A percentile compares a stretch with the other conserved stretches of the same genome.
Conservation (phyloP, 2,113 vertebrate genomes). For the Onychostoma macrolepis region DNA sequence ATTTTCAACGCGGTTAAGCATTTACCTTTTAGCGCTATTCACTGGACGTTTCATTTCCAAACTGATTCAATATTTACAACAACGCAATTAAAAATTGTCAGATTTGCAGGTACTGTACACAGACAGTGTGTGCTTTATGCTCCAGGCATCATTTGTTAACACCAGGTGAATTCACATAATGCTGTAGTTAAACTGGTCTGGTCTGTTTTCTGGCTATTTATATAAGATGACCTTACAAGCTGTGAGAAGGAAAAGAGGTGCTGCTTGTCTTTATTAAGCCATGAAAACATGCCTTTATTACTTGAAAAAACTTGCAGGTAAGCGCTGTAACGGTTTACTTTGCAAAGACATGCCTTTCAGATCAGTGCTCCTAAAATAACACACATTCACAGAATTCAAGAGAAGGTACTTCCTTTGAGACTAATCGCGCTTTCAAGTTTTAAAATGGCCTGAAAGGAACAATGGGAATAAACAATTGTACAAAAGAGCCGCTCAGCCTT, state of each 20-base stretch:
- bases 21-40: not conserved
- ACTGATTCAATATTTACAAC: not conserved
- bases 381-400: not conserved
- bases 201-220: not conserved
- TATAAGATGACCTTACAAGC: slow-evolving; percentile 1
- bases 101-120: not conserved
- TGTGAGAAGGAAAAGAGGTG: not conserved
- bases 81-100: not conserved
- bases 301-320: not conserved
- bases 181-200: slow-evolving; percentile 1
- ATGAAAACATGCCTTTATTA: not conserved
- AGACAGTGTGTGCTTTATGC: too few species aligned
- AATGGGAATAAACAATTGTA: not conserved
- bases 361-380: slow-evolving; percentile 5
- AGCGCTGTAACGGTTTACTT: not conserved
- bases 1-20: not conserved
- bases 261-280: not conserved
- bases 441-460: not conserved
- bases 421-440: slow-evolving; percentile 15
- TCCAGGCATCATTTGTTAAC: not conserved
- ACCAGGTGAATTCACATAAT: not conserved
- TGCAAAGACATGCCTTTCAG: not conserved
- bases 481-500: slow-evolving; percentile 14
- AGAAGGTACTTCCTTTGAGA: not conserved
- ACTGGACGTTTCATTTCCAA: not conserved